A percentile compares a stretch with the other conserved stretches of the same genome.
Evolutionary conservation across 2,797 vertebrate genomes (phyloP).

Genomic region (Tarsius wallacei): DNA sequence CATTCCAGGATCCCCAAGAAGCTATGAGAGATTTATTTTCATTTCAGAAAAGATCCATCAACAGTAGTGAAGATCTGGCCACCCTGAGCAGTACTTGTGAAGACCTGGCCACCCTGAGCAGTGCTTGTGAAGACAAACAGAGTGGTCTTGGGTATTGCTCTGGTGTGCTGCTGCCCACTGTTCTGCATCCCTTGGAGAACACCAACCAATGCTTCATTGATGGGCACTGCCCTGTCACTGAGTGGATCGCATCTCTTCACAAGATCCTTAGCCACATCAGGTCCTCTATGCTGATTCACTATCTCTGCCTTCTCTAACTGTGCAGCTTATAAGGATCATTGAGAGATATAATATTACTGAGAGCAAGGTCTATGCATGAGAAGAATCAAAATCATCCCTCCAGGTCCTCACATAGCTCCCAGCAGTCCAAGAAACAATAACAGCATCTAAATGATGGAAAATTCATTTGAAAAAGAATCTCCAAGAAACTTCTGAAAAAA

Average conservation of each 20-base stretch:
- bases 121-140: too few species aligned
- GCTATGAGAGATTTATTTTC: neutral
- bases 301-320: neutral
- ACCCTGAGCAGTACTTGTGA: neutral
- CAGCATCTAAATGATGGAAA: conserved; percentile 56
- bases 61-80: neutral
- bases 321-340: neutral
- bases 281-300: neutral
- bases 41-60: neutral
- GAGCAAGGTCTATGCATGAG: neutral
- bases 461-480: conserved; percentile 66
- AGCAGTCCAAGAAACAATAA: conserved; percentile 5
- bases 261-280: neutral
- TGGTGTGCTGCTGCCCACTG: neutral
- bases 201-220: neutral
- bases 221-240: neutral
- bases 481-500: conserved; percentile 62
- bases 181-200: neutral
- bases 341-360: neutral
- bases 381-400: conserved; percentile 7
- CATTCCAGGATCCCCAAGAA: neutral
- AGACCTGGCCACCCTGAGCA: neutral
- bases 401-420: neutral
- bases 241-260: neutral
- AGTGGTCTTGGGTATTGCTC: neutral